phyloP scores from a whole-genome alignment of 1,140 invertebrate genomes.

The Phenacoccus solenopsis region DNA sequence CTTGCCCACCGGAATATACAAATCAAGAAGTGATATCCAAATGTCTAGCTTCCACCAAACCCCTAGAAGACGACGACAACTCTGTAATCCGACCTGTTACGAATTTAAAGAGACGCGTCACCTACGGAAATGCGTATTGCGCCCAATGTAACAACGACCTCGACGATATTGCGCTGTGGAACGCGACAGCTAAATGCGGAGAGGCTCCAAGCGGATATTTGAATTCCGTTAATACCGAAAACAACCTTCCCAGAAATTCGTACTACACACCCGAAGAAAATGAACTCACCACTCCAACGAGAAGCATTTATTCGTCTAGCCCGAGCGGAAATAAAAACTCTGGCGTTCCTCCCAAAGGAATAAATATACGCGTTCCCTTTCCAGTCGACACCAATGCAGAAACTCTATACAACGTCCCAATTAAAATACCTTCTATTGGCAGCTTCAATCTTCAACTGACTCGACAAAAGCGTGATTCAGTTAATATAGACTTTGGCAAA shows the following conservation, averaged over 20 bases:
- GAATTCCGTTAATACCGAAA: neutral
- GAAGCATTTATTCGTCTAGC: neutral
- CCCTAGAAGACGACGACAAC: constrained; percentile 33
- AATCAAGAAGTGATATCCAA: constrained; percentile 23
- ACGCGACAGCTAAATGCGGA: neutral
- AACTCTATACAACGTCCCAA: too few species aligned
- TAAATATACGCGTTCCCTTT: neutral
- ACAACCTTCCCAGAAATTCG: too few species aligned
- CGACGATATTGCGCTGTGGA: neutral
- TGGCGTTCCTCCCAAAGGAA: neutral
- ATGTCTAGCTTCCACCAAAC: constrained; percentile 22
- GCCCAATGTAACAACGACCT: constrained; percentile 40
- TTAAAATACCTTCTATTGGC: too few species aligned
- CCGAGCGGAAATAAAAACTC: neutral
- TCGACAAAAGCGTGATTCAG: neutral
- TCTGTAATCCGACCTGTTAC: constrained; percentile 36
- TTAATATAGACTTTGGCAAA: neutral
- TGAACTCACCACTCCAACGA: neutral
- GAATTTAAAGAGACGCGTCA: constrained; percentile 33
- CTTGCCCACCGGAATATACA: neutral
- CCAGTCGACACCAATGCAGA: too few species aligned
- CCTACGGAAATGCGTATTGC: constrained; percentile 44
- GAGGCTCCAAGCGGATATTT: neutral
- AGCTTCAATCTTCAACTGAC: too few species aligned
- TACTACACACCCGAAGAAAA: too few species aligned